A percentile compares a stretch with the other conserved stretches of the same genome.
These are phyloP conservation scores for Andrena bucephala DNA, from an alignment of 2,888 invertebrate genomes.

Conservation along the genomic window DNA sequence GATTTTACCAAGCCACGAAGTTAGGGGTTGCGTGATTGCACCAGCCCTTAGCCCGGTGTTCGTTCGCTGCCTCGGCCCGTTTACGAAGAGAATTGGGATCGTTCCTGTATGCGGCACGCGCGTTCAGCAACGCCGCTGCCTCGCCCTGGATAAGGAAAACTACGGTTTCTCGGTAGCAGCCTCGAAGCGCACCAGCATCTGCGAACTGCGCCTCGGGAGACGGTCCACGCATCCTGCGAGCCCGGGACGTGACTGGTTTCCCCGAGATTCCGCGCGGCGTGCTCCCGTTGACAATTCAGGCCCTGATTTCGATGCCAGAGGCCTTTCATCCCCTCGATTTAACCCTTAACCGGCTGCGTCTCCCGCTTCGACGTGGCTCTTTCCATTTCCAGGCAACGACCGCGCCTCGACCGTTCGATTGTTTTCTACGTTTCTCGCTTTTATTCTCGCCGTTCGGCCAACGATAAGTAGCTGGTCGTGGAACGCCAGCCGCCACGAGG, in stretches of 20 bases:
- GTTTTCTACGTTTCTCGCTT: not conserved
- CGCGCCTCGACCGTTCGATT: not conserved
- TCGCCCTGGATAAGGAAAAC: conserved; percentile 36
- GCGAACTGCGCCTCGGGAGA: conserved; percentile 13
- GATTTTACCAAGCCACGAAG: not conserved
- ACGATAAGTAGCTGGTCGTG: not conserved
- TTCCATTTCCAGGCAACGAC: too few species aligned
- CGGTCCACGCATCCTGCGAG: conserved; percentile 41
- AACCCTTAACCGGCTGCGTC: conserved; percentile 21
- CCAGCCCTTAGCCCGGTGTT: not conserved
- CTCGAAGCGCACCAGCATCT: conserved; percentile 19
- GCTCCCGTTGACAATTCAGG: conserved; percentile 25
- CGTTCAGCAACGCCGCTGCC: conserved; percentile 12
- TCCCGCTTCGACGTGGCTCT: too few species aligned
- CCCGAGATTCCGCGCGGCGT: conserved; percentile 13
- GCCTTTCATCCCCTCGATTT: conserved; percentile 12
- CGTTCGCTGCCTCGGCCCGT: conserved; percentile 7
- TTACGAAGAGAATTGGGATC: conserved; percentile 21
- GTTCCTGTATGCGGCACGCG: conserved; percentile 40
- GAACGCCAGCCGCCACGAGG: not conserved
- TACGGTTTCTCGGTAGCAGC: conserved; percentile 19
- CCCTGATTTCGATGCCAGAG: conserved; percentile 20
- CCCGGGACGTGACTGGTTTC: conserved; percentile 42
- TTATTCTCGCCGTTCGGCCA: not conserved
- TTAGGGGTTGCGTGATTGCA: conserved; percentile 2